phyloP scores from a whole-genome alignment of 2,797 vertebrate species.

The Galaxias olidus region DNA sequence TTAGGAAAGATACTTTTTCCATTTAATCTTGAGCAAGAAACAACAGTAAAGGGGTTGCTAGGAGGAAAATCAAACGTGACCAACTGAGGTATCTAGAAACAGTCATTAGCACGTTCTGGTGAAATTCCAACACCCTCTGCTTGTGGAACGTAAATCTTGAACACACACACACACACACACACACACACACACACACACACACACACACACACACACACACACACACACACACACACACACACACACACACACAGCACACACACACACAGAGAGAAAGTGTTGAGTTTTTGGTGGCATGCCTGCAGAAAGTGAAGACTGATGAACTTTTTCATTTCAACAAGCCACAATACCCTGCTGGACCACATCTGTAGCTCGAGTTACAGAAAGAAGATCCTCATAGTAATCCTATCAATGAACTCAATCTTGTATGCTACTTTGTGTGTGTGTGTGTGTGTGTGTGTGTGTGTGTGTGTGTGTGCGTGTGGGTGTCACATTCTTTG shows the following conservation, averaged over 20 bases:
- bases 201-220: conserved; percentile 24
- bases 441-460: conserved; percentile 19
- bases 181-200: conserved; percentile 8
- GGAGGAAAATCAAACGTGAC: too few species aligned
- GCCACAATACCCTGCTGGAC: conserved; percentile 35
- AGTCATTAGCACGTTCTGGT: too few species aligned
- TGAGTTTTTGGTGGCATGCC: too few species aligned
- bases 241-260: too few species aligned
- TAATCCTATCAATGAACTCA: conserved; percentile 50
- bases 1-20: too few species aligned
- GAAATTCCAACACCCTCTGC: too few species aligned
- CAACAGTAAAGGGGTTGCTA: too few species aligned
- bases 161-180: not conserved
- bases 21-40: too few species aligned
- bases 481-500: not conserved
- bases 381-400: conserved; percentile 49
- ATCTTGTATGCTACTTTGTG: conserved; percentile 36
- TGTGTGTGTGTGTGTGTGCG: conserved; percentile 16
- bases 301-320: conserved; percentile 16
- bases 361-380: conserved; percentile 35
- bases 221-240: conserved; percentile 18
- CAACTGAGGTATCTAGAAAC: too few species aligned
- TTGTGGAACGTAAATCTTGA: too few species aligned
- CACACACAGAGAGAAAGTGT: not conserved
- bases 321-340: conserved; percentile 26